Evolutionary conservation across 2,797 vertebrate species (phyloP).

Genomic region (Tarsius wallacei): DNA sequence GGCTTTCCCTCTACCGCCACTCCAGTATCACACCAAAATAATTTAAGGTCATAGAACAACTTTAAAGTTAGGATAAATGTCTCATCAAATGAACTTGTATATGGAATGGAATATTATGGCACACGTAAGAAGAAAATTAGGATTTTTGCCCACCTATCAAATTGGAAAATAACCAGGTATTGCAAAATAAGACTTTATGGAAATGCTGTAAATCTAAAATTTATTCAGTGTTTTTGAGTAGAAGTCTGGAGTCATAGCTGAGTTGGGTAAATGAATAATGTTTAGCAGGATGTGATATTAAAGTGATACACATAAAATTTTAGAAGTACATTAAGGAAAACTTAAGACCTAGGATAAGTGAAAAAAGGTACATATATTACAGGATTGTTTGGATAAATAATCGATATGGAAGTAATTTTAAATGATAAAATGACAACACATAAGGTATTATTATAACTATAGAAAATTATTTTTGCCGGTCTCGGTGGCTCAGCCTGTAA

Average conservation of each 20-base stretch:
- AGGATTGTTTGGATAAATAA: neutral
- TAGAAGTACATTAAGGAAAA: slow-evolving; percentile 13
- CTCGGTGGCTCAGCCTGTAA: no score
- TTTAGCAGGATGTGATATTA: neutral
- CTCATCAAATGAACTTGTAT: neutral
- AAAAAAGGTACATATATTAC: neutral
- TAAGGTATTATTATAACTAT: neutral
- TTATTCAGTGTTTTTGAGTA: neutral
- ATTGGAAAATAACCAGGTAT: neutral
- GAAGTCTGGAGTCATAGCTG: neutral
- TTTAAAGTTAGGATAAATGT: slow-evolving; percentile 6
- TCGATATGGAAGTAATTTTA: neutral
- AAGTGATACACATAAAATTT: neutral
- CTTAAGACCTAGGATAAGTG: neutral
- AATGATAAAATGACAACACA: slow-evolving; percentile 1
- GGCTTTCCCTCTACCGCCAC: neutral
- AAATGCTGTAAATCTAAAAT: slow-evolving; percentile 30
- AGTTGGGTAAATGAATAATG: slow-evolving; percentile 8
- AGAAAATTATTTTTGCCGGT: slow-evolving; percentile 31
- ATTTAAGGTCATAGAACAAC: neutral
- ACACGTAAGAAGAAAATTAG: neutral
- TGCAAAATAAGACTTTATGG: slow-evolving; percentile 26
- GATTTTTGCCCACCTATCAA: neutral
- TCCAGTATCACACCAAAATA: neutral
- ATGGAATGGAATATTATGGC: neutral